phyloP scores from a whole-genome alignment of 2,888 invertebrate species.

The Protophormia terraenovae region DNA sequence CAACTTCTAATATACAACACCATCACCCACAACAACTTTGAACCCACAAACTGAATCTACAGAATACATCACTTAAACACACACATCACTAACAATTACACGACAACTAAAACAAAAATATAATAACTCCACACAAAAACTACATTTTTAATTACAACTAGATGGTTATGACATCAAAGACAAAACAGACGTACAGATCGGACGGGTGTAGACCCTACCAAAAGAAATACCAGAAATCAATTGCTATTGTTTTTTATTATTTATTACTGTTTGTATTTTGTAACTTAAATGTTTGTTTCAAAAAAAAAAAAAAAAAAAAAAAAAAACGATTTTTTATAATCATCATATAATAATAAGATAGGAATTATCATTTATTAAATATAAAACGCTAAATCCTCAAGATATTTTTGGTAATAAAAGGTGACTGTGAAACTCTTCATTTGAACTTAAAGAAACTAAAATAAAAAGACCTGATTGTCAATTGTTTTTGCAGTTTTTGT shows the following conservation, averaged over 20 bases:
- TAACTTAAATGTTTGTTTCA: conserved; percentile 23
- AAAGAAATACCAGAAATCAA: not conserved
- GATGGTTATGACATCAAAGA: not conserved
- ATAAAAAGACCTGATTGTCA: too few relatives aligned
- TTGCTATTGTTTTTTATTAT: not conserved
- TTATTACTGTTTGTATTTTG: conserved; percentile 26
- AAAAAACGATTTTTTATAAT: too few relatives aligned
- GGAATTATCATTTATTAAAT: too few relatives aligned
- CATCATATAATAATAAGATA: not conserved
- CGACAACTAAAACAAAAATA: conserved; percentile 16
- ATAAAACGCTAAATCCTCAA: too few relatives aligned
- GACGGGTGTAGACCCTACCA: not conserved
- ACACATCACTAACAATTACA: conserved; percentile 33
- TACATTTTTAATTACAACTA: not conserved
- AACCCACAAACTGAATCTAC: conserved; percentile 58
- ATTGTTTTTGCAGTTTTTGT: too few relatives aligned
- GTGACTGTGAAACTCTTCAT: too few relatives aligned
- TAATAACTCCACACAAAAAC: not conserved
- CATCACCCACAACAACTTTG: conserved; percentile 35
- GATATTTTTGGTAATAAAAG: too few relatives aligned
- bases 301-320: too few relatives aligned
- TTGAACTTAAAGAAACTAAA: too few relatives aligned
- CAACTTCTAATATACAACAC: conserved; percentile 51
- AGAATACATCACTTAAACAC: conserved; percentile 77
- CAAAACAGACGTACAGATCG: conserved; percentile 20